Base-by-base conservation (phyloP, 2,797 vertebrate species). In the Chelon auratus region DNA sequence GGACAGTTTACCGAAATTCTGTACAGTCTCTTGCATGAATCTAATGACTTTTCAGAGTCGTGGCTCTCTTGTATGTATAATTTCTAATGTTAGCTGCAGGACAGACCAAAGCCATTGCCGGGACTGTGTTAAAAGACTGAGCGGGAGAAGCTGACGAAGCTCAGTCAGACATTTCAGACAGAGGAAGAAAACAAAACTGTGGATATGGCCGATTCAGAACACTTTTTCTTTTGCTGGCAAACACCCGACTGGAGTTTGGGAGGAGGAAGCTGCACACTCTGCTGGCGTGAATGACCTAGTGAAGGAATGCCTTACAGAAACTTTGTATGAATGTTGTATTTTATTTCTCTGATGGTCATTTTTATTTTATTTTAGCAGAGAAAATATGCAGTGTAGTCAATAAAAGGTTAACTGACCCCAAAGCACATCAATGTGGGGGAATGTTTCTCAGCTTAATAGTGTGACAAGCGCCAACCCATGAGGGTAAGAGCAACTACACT, bases 281-380 rank as follows among this genome's bases (percentile, higher is more conserved):
- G 79, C 84, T 78, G 79, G 48, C 11, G 51, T 56, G 22, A 65
- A 61, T 50, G 50, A 81, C 78, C 81, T 54, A 51, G 56, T 81
- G 83, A 85, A 87, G 83, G 89, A 85, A 91, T 91, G 94, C 94
- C 94, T 94, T 94, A 94, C 85, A 81, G 63, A 83, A 87, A 81
- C 65, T 81, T 80, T 89, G 83, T 89, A 86, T 68, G 82, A 89
- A 89, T 89, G 85, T 93, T 71, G n/a, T 72, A 64, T 84, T 80
- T 86, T 70, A 62, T 70, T 80, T 85, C 70, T 87, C 62, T 66
- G 37, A 78, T 13, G 20, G 73, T 82, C 68, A n/a, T 76, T 74
- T 85, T 81, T 75, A 72, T 72, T 76, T 82, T 61, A 1, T 66
- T 66, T 77, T 66, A 70, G 68, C 64, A 53, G 50, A 76, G 76